Evolutionary conservation across 1,140 invertebrate genomes (phyloP).

Genomic region (Cydia amplana): DNA sequence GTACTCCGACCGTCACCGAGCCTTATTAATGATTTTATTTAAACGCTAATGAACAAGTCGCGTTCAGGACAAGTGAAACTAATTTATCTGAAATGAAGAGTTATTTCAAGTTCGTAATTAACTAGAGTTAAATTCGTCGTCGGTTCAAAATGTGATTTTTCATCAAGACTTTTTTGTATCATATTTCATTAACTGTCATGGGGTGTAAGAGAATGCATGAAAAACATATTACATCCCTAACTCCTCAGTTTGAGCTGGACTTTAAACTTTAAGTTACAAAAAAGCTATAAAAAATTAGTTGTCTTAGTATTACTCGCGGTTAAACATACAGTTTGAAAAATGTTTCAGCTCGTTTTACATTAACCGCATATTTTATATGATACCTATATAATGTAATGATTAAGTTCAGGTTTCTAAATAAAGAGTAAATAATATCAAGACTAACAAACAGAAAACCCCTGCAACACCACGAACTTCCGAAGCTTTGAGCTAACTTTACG

Average conservation of each 20-base stretch:
- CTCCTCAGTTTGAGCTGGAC: too few species aligned
- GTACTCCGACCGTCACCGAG: conserved; percentile 71
- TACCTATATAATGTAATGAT: too few species aligned
- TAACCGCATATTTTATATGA: not conserved
- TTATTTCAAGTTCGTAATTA: conserved; percentile 65
- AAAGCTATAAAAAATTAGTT: too few species aligned
- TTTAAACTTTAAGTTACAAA: too few species aligned
- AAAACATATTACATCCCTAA: too few species aligned
- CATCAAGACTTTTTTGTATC: not conserved
- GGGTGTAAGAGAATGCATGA: not conserved
- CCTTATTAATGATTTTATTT: conserved; percentile 79
- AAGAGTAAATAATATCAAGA: not conserved
- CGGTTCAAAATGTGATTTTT: conserved; percentile 27
- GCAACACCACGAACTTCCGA: not conserved
- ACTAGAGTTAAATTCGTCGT: conserved; percentile 34
- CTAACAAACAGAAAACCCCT: not conserved
- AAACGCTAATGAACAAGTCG: conserved; percentile 77
- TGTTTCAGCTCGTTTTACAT: not conserved
- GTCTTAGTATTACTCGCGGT: too few species aligned
- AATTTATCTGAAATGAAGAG: conserved; percentile 73
- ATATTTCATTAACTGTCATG: conserved; percentile 1
- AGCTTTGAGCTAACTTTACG: not conserved
- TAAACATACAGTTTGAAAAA: not conserved
- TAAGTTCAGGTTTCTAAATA: not conserved
- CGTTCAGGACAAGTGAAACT: conserved; percentile 74